Conservation (phyloP, 2,888 invertebrate genomes). For the Tetragonisca angustula region DNA sequence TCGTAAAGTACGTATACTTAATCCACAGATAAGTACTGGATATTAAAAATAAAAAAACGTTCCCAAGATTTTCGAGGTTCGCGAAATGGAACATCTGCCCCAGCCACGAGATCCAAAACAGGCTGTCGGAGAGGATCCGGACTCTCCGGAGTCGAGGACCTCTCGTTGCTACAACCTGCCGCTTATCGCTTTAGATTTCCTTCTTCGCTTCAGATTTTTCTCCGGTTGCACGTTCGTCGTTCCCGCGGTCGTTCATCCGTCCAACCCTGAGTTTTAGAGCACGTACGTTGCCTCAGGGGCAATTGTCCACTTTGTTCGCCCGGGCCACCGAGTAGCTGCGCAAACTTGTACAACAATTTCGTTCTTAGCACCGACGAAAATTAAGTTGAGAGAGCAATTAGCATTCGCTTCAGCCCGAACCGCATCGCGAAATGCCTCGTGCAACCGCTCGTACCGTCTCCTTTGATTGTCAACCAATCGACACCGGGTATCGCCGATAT, state of each 20-base stretch:
- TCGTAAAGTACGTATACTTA: too few relatives aligned
- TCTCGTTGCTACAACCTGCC: neutral
- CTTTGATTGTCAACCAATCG: neutral
- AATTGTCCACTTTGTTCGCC: slow-evolving; percentile 46
- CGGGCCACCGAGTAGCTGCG: slow-evolving; percentile 13
- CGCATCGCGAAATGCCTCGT: slow-evolving; percentile 15
- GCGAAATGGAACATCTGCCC: slow-evolving; percentile 21
- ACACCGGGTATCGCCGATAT: neutral
- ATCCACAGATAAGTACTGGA: too few relatives aligned
- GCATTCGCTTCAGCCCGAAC: slow-evolving; percentile 36
- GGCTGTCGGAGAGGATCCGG: neutral
- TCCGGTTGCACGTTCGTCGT: neutral
- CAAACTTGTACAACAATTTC: slow-evolving; percentile 53
- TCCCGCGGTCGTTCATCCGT: slow-evolving; percentile 5
- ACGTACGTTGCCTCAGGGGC: slow-evolving; percentile 36
- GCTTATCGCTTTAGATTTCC: neutral
- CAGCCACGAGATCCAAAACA: neutral
- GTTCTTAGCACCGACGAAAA: slow-evolving; percentile 42
- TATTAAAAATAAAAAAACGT: too few relatives aligned
- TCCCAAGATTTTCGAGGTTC: neutral
- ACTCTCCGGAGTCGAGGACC: neutral
- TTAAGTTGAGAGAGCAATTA: slow-evolving; percentile 51
- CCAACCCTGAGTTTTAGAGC: neutral
- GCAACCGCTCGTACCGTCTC: too few relatives aligned
- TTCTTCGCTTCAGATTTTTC: neutral